Base-by-base conservation (phyloP, 2,888 invertebrate genomes). In the Pristionchus entomophagus region DNA sequence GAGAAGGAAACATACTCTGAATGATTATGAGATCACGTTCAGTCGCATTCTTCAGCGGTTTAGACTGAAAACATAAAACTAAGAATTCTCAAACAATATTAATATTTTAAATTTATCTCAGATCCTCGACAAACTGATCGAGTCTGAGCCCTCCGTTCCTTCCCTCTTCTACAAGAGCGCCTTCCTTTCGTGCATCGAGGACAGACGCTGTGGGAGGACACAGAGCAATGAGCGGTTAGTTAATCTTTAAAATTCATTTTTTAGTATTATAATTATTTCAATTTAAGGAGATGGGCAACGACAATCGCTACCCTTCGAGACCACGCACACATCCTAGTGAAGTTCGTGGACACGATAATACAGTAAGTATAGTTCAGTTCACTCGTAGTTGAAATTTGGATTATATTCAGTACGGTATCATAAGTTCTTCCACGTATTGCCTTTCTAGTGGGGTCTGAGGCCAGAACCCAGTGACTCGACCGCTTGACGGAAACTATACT, bases 161-260 rank as follows among this genome's bases (percentile, higher is more conserved):
- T 59, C 88, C 1, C 86, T 92, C n/a, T 92, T 92, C 87, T 92
- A 92, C 86, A 90, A 90, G 62, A 88, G 88, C n/a, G 92, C 92
- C 26, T 92, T 92, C 73, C 81, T 92, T n/a, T 91, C 91, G 10
- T 92, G 92, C 82, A 88, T 92, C 49, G 90, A 92, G 62, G 92
- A 92, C 69, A 87, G 88, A 17, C 87, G 87, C 29, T 65, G 82
- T 45, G 87, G 88, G 14, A 45, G 86, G 32, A 65, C 49, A 4
- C 41, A 78, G 29, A 41, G 62, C 38, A 69, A 65, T 84, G 65
- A 84, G 51, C 17, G 81, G 85, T 85, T 73, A 6, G 3, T 77
- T 45, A 41, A 45, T 77, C 19, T 49, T 6, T 12, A 14, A 26
- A 35, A 32, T 26, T 5, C 4, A 29, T 35, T 49, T 49, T 19